These are phyloP conservation scores for Indicator maculatus DNA, from an alignment of 2,113 vertebrate species.

Conservation along the genomic window DNA sequence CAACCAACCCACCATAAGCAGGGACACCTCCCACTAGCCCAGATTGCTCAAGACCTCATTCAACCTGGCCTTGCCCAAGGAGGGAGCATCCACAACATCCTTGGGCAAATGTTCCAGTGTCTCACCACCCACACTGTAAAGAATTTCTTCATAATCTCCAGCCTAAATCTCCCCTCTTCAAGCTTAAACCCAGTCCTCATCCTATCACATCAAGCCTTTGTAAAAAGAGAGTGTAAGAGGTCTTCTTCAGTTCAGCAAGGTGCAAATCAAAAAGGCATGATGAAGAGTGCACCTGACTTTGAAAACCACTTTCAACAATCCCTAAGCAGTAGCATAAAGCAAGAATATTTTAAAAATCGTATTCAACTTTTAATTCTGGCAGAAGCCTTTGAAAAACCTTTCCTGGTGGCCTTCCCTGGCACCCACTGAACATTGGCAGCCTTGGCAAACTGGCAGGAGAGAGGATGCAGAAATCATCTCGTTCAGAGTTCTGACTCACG, in stretches of 20 bases:
- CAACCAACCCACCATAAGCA: too few species aligned
- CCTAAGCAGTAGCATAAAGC: neutral
- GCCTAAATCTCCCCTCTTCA: too few species aligned
- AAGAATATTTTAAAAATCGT: neutral
- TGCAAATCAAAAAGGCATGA: neutral
- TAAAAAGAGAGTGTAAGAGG: neutral
- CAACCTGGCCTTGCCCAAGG: too few species aligned
- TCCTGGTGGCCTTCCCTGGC: slow-evolving; percentile 32
- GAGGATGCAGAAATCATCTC: neutral
- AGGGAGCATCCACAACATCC: too few species aligned
- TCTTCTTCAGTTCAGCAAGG: neutral
- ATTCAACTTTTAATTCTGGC: slow-evolving; percentile 18
- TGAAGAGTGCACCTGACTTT: neutral
- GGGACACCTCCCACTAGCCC: too few species aligned
- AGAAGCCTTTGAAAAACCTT: neutral
- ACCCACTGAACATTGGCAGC: neutral
- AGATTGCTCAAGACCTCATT: too few species aligned
- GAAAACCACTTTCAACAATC: neutral
- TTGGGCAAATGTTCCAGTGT: too few species aligned
- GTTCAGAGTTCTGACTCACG: neutral
- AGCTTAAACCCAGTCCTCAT: too few species aligned
- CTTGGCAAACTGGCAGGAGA: slow-evolving; percentile 46
- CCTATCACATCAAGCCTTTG: too few species aligned
- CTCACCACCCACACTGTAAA: too few species aligned
- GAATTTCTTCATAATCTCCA: too few species aligned